Evolutionary conservation across 2,113 vertebrate genomes (phyloP).

Genomic region (Heterochromis multidens): DNA sequence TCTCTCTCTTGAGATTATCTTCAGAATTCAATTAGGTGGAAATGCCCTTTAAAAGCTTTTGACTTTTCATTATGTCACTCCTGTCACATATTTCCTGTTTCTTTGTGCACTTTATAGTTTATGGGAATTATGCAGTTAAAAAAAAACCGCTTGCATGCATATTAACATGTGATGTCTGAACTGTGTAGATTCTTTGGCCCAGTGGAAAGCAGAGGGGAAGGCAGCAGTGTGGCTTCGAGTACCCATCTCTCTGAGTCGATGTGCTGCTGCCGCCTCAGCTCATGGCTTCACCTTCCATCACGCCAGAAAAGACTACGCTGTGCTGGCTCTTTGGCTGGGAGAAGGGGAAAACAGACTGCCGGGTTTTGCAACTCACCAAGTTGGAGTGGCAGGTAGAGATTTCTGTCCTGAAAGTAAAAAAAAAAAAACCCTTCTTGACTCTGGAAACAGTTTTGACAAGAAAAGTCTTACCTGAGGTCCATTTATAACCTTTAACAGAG

Average conservation of each 20-base stretch:
- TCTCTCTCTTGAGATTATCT: background rate
- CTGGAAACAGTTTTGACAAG: background rate
- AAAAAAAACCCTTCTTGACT: background rate
- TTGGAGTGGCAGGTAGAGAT: conserved; percentile 88
- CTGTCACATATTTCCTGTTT: background rate
- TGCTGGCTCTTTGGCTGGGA: conserved; percentile 84
- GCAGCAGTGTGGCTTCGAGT: conserved; percentile 84
- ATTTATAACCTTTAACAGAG: background rate
- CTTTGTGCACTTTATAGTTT: background rate
- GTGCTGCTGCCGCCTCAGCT: conserved; percentile 74
- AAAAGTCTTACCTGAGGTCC: background rate
- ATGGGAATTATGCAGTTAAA: background rate
- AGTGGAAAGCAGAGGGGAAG: conserved; percentile 81
- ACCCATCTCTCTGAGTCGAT: conserved; percentile 82
- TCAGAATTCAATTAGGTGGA: background rate
- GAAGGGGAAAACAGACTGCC: conserved; percentile 83
- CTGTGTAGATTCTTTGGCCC: conserved; percentile 74
- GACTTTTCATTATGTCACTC: background rate
- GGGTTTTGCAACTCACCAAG: conserved; percentile 85
- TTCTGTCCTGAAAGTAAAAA: accelerated
- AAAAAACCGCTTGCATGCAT: background rate
- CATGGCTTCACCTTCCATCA: conserved; percentile 92
- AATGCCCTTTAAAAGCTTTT: background rate
- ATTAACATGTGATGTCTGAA: background rate
- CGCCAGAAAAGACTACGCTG: conserved; percentile 69